These are phyloP conservation scores for Sebastes hopkinsi DNA, from an alignment of 2,797 vertebrate species.

Conservation along the genomic window DNA sequence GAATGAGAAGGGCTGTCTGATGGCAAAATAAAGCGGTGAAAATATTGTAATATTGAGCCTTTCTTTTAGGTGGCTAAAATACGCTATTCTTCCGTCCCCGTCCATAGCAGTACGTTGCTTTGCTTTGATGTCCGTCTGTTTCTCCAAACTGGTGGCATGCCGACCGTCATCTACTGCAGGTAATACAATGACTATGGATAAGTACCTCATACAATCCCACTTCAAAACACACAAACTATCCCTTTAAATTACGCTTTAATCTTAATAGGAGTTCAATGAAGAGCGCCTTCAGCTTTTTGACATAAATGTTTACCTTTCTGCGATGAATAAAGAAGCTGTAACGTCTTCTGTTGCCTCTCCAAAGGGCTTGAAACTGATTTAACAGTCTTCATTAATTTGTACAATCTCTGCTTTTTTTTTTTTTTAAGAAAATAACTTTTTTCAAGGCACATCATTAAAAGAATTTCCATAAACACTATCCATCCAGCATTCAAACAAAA, in stretches of 20 bases:
- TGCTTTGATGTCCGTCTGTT: too few relatives aligned
- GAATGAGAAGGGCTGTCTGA: too few relatives aligned
- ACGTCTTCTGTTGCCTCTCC: constrained; percentile 2
- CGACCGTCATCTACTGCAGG: too few relatives aligned
- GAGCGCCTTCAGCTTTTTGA: neutral
- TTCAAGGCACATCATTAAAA: constrained; percentile 78
- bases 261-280: neutral
- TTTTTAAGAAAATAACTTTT: constrained; percentile 52
- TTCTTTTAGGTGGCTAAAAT: too few relatives aligned
- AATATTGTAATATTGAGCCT: too few relatives aligned
- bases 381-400: constrained; percentile 41
- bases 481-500: constrained; percentile 32
- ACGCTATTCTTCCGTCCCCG: too few relatives aligned
- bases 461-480: constrained; percentile 59
- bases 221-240: too few relatives aligned
- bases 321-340: constrained; percentile 8
- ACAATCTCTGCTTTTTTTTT: constrained; percentile 54
- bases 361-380: constrained; percentile 11
- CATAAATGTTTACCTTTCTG: constrained; percentile 3
- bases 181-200: too few relatives aligned
- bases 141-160: too few relatives aligned
- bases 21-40: too few relatives aligned
- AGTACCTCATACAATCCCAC: too few relatives aligned
- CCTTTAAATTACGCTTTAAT: constrained; percentile 8
- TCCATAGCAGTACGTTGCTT: too few relatives aligned